Evolutionary conservation across 2,797 vertebrate genomes (phyloP).

Genomic region (Halcyon badia): DNA sequence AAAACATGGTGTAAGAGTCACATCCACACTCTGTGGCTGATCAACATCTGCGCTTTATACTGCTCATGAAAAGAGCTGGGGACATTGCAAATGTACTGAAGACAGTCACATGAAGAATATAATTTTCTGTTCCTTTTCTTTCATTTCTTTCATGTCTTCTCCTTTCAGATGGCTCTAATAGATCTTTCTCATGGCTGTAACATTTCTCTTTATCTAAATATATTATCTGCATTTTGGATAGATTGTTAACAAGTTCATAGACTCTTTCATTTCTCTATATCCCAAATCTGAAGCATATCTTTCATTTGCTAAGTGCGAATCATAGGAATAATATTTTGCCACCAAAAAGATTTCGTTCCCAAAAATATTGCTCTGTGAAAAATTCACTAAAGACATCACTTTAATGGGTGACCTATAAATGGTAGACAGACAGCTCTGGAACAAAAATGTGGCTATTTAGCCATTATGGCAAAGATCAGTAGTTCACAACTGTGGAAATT

Average conservation of each 20-base stretch:
- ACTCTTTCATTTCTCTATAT: neutral
- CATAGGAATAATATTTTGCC: neutral
- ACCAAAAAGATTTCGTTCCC: neutral
- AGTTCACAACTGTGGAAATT: slow-evolving; percentile 43
- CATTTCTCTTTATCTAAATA: neutral
- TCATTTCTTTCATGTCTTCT: neutral
- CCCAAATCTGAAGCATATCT: neutral
- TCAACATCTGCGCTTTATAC: neutral
- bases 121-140: neutral
- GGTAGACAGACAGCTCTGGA: slow-evolving; percentile 23
- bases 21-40: neutral
- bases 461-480: slow-evolving; percentile 32
- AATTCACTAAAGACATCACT: neutral
- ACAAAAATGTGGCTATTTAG: neutral
- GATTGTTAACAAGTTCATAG: neutral
- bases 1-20: neutral
- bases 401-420: neutral
- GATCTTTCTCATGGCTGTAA: neutral
- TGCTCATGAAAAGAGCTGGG: neutral
- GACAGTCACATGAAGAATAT: neutral
- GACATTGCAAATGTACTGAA: neutral
- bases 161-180: neutral
- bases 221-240: neutral
- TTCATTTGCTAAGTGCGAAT: neutral
- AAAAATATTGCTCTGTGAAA: neutral